These are phyloP conservation scores for Zelleria hepariella DNA, from an alignment of 2,888 invertebrate species.

Conservation along the genomic window DNA sequence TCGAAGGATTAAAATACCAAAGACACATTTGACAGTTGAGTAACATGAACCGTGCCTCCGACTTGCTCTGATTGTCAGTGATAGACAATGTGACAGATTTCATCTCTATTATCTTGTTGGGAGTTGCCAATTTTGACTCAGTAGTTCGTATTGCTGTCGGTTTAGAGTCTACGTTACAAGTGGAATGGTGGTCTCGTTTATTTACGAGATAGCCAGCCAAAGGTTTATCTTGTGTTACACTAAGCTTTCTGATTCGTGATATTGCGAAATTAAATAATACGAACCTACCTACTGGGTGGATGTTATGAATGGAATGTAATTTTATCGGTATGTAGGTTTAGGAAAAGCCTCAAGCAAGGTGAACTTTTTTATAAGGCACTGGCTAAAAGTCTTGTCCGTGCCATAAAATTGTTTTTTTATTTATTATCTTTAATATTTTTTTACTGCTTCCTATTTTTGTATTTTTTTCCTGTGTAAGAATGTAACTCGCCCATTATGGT, in stretches of 20 bases:
- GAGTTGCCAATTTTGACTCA: not conserved
- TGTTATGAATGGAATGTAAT: not conserved
- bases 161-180: not conserved
- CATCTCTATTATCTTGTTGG: not conserved
- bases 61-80: slow-evolving; percentile 2
- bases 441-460: no score
- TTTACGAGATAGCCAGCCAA: no score
- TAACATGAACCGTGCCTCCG: not conserved
- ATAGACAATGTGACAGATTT: slow-evolving; percentile 4
- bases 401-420: no score
- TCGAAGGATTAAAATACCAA: not conserved
- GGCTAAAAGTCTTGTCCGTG: no score
- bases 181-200: no score
- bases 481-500: no score
- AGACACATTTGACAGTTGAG: not conserved
- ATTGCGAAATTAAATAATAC: no score
- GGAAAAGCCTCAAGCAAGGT: not conserved
- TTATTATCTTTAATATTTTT: no score
- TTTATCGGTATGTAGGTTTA: not conserved
- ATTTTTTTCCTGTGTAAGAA: no score
- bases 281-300: not conserved
- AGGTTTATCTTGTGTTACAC: not conserved
- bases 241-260: not conserved
- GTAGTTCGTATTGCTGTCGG: not conserved
- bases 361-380: no score